Conservation (phyloP, 2,113 vertebrate species). For the Blennius ocellaris region DNA sequence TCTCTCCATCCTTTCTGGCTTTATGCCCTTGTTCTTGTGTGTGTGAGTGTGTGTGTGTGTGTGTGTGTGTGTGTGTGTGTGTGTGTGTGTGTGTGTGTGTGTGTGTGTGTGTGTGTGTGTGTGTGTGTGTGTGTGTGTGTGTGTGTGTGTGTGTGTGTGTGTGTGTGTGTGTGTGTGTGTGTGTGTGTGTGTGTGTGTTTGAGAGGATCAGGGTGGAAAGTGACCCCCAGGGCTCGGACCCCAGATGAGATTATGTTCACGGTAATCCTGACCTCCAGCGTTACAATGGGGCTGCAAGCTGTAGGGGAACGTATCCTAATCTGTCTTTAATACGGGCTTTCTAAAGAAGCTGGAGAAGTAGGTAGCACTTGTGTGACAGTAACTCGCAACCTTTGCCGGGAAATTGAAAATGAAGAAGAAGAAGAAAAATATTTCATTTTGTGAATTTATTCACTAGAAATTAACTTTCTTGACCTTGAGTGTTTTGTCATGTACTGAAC, state of each 20-base stretch:
- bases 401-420: not conserved
- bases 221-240: conserved; percentile 24
- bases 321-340: not conserved
- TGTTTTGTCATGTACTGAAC: conserved; percentile 13
- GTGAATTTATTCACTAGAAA: conserved; percentile 21
- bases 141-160: not conserved
- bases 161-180: conserved; percentile 11
- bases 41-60: too few relatives aligned
- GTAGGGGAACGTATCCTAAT: not conserved
- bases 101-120: conserved; percentile 6
- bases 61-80: not conserved
- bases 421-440: not conserved
- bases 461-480: not conserved
- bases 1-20: conserved; percentile 23
- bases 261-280: conserved; percentile 28
- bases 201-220: conserved; percentile 16
- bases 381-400: not conserved
- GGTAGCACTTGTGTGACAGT: not conserved
- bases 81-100: conserved; percentile 11
- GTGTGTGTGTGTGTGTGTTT: conserved; percentile 12
- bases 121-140: too few relatives aligned
- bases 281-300: not conserved
- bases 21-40: conserved; percentile 9
- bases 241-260: conserved; percentile 44
- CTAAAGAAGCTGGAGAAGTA: not conserved